Evolutionary conservation across 2,797 vertebrate species (phyloP).

Genomic region (Xenopus petersii): DNA sequence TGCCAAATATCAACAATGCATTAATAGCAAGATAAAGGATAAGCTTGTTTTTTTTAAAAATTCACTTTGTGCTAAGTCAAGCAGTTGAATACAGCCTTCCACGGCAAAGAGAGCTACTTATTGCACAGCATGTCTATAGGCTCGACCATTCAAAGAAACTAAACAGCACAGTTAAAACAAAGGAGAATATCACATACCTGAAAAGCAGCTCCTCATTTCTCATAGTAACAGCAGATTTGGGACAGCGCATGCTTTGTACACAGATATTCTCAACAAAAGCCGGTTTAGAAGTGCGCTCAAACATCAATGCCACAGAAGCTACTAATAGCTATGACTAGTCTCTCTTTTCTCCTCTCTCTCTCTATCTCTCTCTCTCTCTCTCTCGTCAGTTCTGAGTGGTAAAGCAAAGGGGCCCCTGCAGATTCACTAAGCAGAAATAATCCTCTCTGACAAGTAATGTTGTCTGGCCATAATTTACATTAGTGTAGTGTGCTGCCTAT

Average conservation of each 20-base stretch:
- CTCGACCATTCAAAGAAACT: conserved; percentile 63
- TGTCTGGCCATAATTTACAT: conserved; percentile 87
- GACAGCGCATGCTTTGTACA: conserved; percentile 84
- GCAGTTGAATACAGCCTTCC: conserved; percentile 55
- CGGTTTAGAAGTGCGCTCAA: conserved; percentile 85
- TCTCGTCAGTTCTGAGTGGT: conserved; percentile 78
- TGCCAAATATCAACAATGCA: conserved; percentile 68
- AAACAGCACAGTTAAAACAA: conserved; percentile 69
- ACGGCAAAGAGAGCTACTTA: conserved; percentile 60
- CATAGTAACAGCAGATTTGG: conserved; percentile 82
- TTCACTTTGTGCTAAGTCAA: conserved; percentile 57
- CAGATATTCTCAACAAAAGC: conserved; percentile 86
- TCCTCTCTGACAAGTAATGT: conserved; percentile 94
- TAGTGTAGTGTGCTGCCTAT: conserved; percentile 84
- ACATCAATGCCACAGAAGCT: conserved; percentile 86
- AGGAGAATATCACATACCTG: conserved; percentile 79
- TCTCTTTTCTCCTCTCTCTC: conserved; percentile 61
- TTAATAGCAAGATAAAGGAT: conserved; percentile 64
- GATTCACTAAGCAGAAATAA: conserved; percentile 93
- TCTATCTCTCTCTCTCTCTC: conserved; percentile 63
- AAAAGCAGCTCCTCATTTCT: conserved; percentile 87
- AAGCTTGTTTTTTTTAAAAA: conserved; percentile 49
- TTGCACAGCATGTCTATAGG: conserved; percentile 57
- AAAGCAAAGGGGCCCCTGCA: conserved; percentile 84
- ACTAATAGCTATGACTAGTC: conserved; percentile 80